These are phyloP conservation scores for Orchesellides sinensis DNA, from an alignment of 2,888 invertebrate genomes.

Conservation along the genomic window DNA sequence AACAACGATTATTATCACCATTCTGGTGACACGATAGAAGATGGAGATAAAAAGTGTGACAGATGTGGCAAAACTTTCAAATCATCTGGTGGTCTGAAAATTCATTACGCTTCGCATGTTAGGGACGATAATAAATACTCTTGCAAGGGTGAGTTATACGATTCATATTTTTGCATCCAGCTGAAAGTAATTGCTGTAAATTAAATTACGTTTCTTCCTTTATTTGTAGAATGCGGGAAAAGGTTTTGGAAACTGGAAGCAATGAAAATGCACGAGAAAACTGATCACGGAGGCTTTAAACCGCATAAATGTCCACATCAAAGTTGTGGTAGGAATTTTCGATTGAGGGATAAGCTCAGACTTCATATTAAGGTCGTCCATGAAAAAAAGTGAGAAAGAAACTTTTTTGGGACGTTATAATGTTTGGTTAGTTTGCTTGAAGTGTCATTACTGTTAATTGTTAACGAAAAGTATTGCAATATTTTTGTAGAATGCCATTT, in stretches of 20 bases:
- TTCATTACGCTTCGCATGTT: slow-evolving; percentile 60
- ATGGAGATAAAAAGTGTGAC: slow-evolving; percentile 57
- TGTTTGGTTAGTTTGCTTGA: too few relatives aligned
- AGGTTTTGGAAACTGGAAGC: slow-evolving; percentile 58
- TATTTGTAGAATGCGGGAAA: slow-evolving; percentile 53
- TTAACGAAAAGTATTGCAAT: too few relatives aligned
- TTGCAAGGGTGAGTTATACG: slow-evolving; percentile 40
- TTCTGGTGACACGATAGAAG: too few relatives aligned
- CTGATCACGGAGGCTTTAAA: slow-evolving; percentile 61
- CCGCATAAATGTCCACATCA: slow-evolving; percentile 55
- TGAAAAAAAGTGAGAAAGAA: slow-evolving; percentile 46
- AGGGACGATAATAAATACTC: slow-evolving; percentile 63
- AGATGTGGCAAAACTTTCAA: slow-evolving; percentile 62
- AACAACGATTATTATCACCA: too few relatives aligned
- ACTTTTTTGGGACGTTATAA: too few relatives aligned
- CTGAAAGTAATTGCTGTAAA: background rate
- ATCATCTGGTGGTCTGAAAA: slow-evolving; percentile 48
- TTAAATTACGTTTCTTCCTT: background rate
- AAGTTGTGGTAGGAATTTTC: slow-evolving; percentile 53
- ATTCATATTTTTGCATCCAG: background rate
- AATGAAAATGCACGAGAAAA: slow-evolving; percentile 50
- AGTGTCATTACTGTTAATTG: too few relatives aligned
- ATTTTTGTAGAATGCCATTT: slow-evolving; percentile 44
- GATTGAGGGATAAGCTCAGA: slow-evolving; percentile 63
- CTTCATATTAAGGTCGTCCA: slow-evolving; percentile 65